phyloP scores from a whole-genome alignment of 2,797 vertebrate genomes.

The Hybognathus amarus region DNA sequence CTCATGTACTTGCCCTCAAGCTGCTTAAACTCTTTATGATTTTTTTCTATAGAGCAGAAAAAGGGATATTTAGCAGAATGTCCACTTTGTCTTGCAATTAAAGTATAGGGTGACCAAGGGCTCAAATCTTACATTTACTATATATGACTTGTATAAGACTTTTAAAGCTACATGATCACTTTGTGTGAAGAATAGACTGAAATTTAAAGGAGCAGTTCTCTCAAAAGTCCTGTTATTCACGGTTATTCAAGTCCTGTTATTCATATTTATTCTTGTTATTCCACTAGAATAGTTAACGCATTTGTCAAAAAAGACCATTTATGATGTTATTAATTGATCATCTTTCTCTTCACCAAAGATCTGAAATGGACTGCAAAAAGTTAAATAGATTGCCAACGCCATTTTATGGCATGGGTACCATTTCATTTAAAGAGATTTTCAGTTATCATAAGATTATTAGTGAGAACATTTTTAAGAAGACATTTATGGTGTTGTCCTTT shows the following conservation, averaged over 20 bases:
- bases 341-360: background rate
- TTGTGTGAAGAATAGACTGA: background rate
- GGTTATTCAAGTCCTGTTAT: too few species aligned
- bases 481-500: background rate
- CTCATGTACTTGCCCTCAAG: background rate
- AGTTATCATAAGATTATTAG: background rate
- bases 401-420: background rate
- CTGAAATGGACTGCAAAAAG: background rate
- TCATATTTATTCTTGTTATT: too few species aligned
- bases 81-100: slow-evolving; percentile 1
- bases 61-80: background rate
- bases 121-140: background rate
- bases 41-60: background rate
- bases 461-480: background rate
- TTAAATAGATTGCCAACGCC: background rate
- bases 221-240: background rate
- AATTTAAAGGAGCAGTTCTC: background rate
- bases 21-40: background rate
- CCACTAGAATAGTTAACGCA: background rate
- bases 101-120: background rate
- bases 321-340: background rate
- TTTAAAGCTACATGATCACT: background rate
- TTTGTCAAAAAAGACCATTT: background rate
- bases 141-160: background rate
- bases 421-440: background rate